Evolutionary conservation across 2,113 vertebrate species (phyloP), one percentile per base, ranked within the genome.

Genomic region (Canis aureus): DNA sequence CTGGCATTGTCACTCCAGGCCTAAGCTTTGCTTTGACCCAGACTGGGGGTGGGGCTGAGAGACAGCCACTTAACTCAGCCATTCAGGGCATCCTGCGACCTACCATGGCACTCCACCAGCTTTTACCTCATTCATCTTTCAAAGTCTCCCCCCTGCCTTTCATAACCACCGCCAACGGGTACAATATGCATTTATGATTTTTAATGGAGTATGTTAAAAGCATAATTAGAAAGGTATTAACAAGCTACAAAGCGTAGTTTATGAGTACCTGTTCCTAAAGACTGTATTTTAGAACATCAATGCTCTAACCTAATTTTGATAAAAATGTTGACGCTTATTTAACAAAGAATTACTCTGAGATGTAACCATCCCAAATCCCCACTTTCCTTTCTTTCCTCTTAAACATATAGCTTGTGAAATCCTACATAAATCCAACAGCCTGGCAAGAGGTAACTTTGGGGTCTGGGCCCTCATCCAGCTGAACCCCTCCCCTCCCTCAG

Each of bases 331-430:
- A 87, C 12, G 8, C 59, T 96, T 89, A 91, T 59, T 93, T 81
- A 91, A 94, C 9, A 82, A 95, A 97, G 55, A 92, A 51, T 71
- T 74, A 92, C 57, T 97, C 20, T 67, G 43, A 92, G 69, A 89
- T 35, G 6, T 38, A 84, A 91, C 27, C 79, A 38, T 29, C 91
- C 20, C 35, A 84, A 81, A 62, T 35, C 55, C 27, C 22, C 7
- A 66, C 15, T 94, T 82, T 49, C 32, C 11, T 67, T 86, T 93
- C 64, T 32, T 94, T 89, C 11, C 20, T 93, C 49, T 97, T 49
- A 94, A 76, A 66, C 1, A 10, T 38, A 90, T n/a, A 23, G 64
- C 23, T 92, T 74, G 4, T 69, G 29, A 95, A 94, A 66, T 57
- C 32, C 76, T 6, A 78, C 6, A 81, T 4, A 87, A 96, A 91